Evolutionary conservation across 2,888 invertebrate species (phyloP).

Genomic region (Parnassius apollo): DNA sequence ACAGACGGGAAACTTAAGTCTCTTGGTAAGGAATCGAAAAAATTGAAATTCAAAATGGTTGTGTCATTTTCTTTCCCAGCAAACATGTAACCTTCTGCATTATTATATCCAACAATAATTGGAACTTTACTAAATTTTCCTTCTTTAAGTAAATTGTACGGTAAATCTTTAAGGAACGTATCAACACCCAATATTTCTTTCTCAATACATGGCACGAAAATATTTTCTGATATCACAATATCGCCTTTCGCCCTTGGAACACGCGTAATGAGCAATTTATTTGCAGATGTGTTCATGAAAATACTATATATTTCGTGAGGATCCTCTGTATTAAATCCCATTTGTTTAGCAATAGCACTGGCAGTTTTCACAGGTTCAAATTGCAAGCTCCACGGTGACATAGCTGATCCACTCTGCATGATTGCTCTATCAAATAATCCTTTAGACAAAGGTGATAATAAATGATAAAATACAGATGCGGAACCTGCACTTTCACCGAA

Average conservation of each 20-base stretch:
- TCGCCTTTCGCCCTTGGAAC: slow-evolving; percentile 62
- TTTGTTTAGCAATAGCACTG: slow-evolving; percentile 48
- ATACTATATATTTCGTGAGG: slow-evolving; percentile 53
- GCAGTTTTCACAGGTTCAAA: slow-evolving; percentile 61
- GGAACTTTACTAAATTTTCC: slow-evolving; percentile 60
- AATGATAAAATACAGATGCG: slow-evolving; percentile 60
- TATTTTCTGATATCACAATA: slow-evolving; percentile 60
- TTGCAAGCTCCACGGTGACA: slow-evolving; percentile 67
- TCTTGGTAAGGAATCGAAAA: slow-evolving; percentile 55
- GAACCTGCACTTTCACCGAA: slow-evolving; percentile 75
- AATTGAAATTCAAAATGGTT: slow-evolving; percentile 52
- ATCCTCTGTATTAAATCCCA: slow-evolving; percentile 51
- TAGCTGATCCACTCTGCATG: slow-evolving; percentile 67
- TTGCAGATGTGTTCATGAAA: slow-evolving; percentile 46
- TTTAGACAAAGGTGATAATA: slow-evolving; percentile 64
- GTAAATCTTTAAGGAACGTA: slow-evolving; percentile 54
- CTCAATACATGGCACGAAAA: slow-evolving; percentile 70
- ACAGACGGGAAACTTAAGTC: slow-evolving; percentile 53
- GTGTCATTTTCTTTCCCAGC: slow-evolving; percentile 68
- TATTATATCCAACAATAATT: slow-evolving; percentile 63
- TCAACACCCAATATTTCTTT: slow-evolving; percentile 43
- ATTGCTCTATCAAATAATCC: slow-evolving; percentile 66
- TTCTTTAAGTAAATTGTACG: slow-evolving; percentile 53
- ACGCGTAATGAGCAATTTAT: slow-evolving; percentile 50
- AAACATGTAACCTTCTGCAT: slow-evolving; percentile 67